Percentiles rank a stretch among this genome's conserved stretches.
phyloP scores from a whole-genome alignment of 2,888 invertebrate species.

The Drosophila hawaiiensis region DNA sequence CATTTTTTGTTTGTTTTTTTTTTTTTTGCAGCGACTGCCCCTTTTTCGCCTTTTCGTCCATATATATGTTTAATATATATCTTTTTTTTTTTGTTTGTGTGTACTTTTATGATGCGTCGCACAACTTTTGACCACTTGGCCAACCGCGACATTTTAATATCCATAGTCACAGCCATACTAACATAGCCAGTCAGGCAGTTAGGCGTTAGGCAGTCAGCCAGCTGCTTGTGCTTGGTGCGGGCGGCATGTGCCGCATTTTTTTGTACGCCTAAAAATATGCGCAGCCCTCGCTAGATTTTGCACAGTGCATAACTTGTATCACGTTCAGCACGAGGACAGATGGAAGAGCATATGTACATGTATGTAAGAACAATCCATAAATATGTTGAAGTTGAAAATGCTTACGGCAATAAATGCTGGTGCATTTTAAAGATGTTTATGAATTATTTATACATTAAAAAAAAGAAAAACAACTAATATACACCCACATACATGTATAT shows the following conservation, averaged over 20 bases:
- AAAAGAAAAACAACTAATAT: neutral
- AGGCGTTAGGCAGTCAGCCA: neutral
- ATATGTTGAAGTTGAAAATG: neutral
- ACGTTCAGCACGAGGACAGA: conserved; percentile 4
- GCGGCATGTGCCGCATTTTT: conserved; percentile 52
- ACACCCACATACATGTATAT: neutral
- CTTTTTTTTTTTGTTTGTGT: conserved; percentile 2
- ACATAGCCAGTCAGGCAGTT: neutral
- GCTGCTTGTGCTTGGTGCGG: neutral
- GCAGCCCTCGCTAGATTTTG: conserved; percentile 15
- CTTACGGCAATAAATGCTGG: neutral
- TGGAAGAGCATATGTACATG: neutral
- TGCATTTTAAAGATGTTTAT: neutral
- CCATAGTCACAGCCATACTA: conserved; percentile 27
- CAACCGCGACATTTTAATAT: conserved; percentile 78
- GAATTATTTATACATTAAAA: neutral
- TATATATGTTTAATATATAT: neutral
- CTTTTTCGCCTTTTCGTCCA: neutral
- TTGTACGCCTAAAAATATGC: conserved; percentile 67
- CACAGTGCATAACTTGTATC: conserved; percentile 34
- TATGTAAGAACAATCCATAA: conserved; percentile 7
- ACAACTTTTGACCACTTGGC: conserved; percentile 75
- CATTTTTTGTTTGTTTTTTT: conserved; percentile 16
- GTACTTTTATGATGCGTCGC: conserved; percentile 68
- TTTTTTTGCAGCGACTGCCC: conserved; percentile 21